phyloP scores from a whole-genome alignment of 2,888 invertebrate species.

The Unio pictorum region DNA sequence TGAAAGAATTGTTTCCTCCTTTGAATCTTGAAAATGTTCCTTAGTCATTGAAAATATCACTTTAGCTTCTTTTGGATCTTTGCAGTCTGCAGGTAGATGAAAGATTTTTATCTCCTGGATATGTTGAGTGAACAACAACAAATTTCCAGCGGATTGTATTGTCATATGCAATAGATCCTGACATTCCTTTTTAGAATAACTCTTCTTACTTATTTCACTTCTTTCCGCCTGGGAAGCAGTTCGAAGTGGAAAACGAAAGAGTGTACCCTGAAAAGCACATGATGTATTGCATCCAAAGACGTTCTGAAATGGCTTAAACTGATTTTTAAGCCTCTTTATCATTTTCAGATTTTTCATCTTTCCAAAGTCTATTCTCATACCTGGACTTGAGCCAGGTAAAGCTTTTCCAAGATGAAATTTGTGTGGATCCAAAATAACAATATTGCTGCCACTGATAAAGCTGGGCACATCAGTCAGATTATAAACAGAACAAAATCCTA shows the following conservation, averaged over 20 bases:
- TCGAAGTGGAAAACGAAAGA: constrained; percentile 66
- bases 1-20: no score
- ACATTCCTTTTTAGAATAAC: constrained; percentile 52
- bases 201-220: constrained; percentile 54
- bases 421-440: constrained; percentile 69
- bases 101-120: constrained; percentile 51
- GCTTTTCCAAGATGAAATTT: constrained; percentile 50
- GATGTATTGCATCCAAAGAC: constrained; percentile 43
- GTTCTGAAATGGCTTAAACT: constrained; percentile 61
- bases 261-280: constrained; percentile 45
- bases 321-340: constrained; percentile 45
- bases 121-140: constrained; percentile 66
- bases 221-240: constrained; percentile 50
- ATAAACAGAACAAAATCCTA: constrained; percentile 67
- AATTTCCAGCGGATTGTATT: constrained; percentile 47
- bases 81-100: constrained; percentile 38
- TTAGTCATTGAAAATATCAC: not conserved
- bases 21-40: no score
- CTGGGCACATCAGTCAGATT: constrained; percentile 67
- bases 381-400: constrained; percentile 28
- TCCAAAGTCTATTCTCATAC: constrained; percentile 32
- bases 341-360: constrained; percentile 28
- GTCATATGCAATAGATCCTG: constrained; percentile 48
- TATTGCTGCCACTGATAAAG: constrained; percentile 59
- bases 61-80: not conserved